These are phyloP conservation scores for Erithacus rubecula DNA, from an alignment of 2,797 vertebrate species.

Conservation along the genomic window DNA sequence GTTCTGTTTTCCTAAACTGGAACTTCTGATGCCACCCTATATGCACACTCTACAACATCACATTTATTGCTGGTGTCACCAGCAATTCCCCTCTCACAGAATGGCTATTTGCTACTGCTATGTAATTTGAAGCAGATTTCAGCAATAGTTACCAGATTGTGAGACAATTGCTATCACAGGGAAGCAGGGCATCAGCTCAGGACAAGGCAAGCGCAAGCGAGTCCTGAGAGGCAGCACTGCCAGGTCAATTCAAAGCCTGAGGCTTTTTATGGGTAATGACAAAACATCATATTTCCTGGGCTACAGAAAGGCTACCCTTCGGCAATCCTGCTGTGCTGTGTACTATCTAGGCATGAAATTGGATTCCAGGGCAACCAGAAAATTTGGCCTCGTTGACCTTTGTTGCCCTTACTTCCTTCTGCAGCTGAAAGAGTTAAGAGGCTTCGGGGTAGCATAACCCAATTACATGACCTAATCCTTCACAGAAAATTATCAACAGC, in stretches of 20 bases:
- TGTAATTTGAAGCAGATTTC: not conserved
- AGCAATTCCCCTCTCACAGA: not conserved
- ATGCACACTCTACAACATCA: too few relatives aligned
- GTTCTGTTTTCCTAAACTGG: not conserved
- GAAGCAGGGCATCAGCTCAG: not conserved
- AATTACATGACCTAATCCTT: not conserved
- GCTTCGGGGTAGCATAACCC: not conserved
- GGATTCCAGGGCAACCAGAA: not conserved
- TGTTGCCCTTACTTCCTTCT: not conserved
- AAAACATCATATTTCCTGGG: not conserved
- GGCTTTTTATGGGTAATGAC: not conserved
- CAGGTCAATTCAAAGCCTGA: not conserved
- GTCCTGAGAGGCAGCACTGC: not conserved
- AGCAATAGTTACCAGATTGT: not conserved
- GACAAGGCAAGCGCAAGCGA: not conserved
- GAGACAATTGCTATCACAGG: not conserved
- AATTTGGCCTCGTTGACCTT: not conserved
- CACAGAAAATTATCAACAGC: not conserved
- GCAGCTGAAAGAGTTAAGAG: not conserved
- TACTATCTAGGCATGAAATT: not conserved
- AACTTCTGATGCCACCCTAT: not conserved
- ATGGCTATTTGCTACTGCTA: not conserved
- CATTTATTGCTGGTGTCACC: not conserved
- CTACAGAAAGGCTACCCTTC: not conserved
- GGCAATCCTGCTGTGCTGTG: not conserved